Evolutionary conservation across 2,888 invertebrate genomes (phyloP), one percentile per base, ranked within the genome.

Genomic region (Deilephila porcellus): DNA sequence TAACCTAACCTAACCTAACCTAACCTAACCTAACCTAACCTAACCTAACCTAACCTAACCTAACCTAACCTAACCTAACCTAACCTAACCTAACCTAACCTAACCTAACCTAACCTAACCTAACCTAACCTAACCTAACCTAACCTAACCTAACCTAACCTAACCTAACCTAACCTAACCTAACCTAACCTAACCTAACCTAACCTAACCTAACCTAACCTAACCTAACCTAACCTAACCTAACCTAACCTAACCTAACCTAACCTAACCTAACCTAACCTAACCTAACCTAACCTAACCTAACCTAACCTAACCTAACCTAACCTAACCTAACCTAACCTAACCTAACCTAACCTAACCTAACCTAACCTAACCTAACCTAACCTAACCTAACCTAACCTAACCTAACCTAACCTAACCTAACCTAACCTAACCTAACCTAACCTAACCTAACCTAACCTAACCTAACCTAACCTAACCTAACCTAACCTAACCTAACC

Each of bases 141-240:
- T 76, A 77, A 77, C 76, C 77, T 74, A 78, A 76, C 77, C 77
- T 74, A 76, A 79, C 79, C 76, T 75, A 79, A 77, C 77, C 78
- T 76, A 79, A 79, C 78, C 79, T 76, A 79, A 79, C 79, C 77
- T 76, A 77, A 79, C 77, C 77, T 76, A 79, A 77, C 76, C 76
- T 76, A 76, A 77, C 76, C 76, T 76, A 79, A 78, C 77, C 76
- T 74, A 76, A 76, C 73, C 73, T 72, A 75, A 77, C 75, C 77
- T 74, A 77, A 75, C 75, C 75, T 74, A 74, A 76, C 76, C 76
- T 76, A 75, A 75, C 75, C 75, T 75, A 75, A 75, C 75, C 75
- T 75, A 74, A 74, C 74, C 74, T 73, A 74, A 74, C 74, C 74
- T 74, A 76, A 76, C 74, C 76, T 76, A 76, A 76, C 76, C 76